These are phyloP conservation scores for Zeuzera pyrina DNA, from an alignment of 2,888 invertebrate genomes.

Conservation along the genomic window DNA sequence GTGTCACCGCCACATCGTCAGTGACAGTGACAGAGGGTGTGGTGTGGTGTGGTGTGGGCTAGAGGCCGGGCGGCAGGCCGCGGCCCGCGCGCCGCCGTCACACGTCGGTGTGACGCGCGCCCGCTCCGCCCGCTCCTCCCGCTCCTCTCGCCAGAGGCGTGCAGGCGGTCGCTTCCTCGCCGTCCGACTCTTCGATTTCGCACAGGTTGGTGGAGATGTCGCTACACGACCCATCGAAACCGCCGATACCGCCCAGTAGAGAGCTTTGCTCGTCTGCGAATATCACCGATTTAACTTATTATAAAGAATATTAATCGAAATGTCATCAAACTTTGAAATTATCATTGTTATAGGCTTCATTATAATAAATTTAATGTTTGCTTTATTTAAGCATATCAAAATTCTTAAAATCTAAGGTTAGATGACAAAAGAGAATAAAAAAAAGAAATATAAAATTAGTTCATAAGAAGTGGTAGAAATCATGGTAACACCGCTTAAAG, in stretches of 20 bases:
- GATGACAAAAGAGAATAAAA: too few relatives aligned
- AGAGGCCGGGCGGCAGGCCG: constrained; percentile 16
- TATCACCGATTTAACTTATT: background rate
- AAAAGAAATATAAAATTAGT: too few relatives aligned
- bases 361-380: too few relatives aligned
- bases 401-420: too few relatives aligned
- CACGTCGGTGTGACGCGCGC: constrained; percentile 46
- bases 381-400: too few relatives aligned
- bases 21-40: too few relatives aligned
- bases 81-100: constrained; percentile 46
- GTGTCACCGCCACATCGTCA: too few relatives aligned
- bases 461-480: too few relatives aligned
- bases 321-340: too few relatives aligned
- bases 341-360: too few relatives aligned
- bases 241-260: constrained; percentile 74
- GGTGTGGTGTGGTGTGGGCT: constrained; percentile 15
- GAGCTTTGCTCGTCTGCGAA: constrained; percentile 81
- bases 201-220: constrained; percentile 91
- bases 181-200: constrained; percentile 93
- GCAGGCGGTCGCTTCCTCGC: constrained; percentile 68
- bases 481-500: too few relatives aligned
- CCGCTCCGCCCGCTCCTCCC: constrained; percentile 9
- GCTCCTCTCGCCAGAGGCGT: too few relatives aligned
- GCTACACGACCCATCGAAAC: constrained; percentile 78
- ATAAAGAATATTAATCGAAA: background rate